A percentile compares a stretch with the other conserved stretches of the same genome.
These are phyloP conservation scores for Polyommatus iphigenia DNA, from an alignment of 2,888 invertebrate species.

Conservation along the genomic window DNA sequence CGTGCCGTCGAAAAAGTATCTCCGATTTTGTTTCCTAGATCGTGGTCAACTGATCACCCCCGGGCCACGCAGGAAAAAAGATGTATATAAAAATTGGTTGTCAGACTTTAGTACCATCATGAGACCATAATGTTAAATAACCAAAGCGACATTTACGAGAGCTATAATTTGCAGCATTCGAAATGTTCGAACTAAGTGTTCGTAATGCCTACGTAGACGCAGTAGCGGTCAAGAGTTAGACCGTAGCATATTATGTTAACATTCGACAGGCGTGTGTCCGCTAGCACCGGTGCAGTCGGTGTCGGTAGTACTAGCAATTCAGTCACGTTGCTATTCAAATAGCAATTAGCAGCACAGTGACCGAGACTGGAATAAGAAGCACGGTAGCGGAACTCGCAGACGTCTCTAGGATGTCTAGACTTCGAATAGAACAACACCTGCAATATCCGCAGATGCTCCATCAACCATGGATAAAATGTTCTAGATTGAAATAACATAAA, in stretches of 20 bases:
- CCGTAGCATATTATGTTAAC: constrained; percentile 34
- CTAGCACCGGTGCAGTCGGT: constrained; percentile 40
- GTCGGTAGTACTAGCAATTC: constrained; percentile 43
- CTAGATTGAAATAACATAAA: not conserved
- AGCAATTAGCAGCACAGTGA: constrained; percentile 59
- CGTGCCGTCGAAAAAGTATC: not conserved
- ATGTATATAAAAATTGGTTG: not conserved
- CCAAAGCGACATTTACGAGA: too few species aligned
- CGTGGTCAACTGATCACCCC: not conserved
- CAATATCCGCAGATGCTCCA: not conserved
- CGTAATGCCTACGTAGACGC: not conserved
- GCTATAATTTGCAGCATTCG: too few species aligned
- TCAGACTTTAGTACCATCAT: not conserved
- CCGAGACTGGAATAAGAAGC: constrained; percentile 47
- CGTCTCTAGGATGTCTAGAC: constrained; percentile 33
- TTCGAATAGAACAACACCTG: not conserved
- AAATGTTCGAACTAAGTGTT: not conserved
- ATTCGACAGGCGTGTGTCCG: constrained; percentile 42
- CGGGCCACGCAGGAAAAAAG: not conserved
- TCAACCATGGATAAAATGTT: not conserved
- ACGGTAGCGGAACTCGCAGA: constrained; percentile 41
- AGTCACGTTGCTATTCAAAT: constrained; percentile 62
- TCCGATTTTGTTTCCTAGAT: not conserved
- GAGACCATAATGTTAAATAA: not conserved
- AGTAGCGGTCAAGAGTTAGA: not conserved